phyloP scores from a whole-genome alignment of 2,888 invertebrate genomes.

The Drosophila putrida region DNA sequence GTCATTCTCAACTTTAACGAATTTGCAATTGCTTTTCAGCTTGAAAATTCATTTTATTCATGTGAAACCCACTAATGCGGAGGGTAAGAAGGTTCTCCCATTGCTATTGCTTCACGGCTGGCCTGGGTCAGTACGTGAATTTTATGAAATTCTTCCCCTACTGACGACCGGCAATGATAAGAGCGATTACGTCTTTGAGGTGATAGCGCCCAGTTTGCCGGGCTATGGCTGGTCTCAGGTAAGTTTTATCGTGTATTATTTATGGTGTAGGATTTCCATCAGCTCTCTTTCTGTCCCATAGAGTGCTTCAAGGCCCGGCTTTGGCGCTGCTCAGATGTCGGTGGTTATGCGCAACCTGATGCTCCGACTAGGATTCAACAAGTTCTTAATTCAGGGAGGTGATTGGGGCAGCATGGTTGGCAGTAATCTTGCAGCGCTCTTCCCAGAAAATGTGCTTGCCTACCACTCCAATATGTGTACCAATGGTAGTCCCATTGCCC shows the following conservation, averaged over 20 bases:
- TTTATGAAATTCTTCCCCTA: slow-evolving; percentile 90
- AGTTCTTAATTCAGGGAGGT: slow-evolving; percentile 91
- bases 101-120: slow-evolving; percentile 93
- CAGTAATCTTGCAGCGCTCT: slow-evolving; percentile 87
- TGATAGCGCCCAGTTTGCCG: slow-evolving; percentile 89
- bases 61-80: slow-evolving; percentile 86
- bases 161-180: slow-evolving; percentile 87
- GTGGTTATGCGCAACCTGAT: slow-evolving; percentile 89
- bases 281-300: slow-evolving; percentile 21
- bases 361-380: slow-evolving; percentile 88
- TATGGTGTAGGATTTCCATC: neutral
- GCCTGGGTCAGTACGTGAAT: slow-evolving; percentile 94
- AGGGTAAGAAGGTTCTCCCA: slow-evolving; percentile 87
- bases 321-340: slow-evolving; percentile 86
- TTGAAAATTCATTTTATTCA: slow-evolving; percentile 91
- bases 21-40: slow-evolving; percentile 49
- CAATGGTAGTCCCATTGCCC: slow-evolving; percentile 76
- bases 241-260: neutral
- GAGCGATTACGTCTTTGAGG: slow-evolving; percentile 89
- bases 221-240: slow-evolving; percentile 91
- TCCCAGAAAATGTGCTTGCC: slow-evolving; percentile 87
- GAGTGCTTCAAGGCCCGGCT: slow-evolving; percentile 77
- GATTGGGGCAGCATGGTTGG: slow-evolving; percentile 93
- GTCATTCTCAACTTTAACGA: neutral
- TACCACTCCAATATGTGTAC: slow-evolving; percentile 89